These are phyloP conservation scores for Axis porcinus DNA, from an alignment of 2,113 vertebrate species.

Conservation along the genomic window DNA sequence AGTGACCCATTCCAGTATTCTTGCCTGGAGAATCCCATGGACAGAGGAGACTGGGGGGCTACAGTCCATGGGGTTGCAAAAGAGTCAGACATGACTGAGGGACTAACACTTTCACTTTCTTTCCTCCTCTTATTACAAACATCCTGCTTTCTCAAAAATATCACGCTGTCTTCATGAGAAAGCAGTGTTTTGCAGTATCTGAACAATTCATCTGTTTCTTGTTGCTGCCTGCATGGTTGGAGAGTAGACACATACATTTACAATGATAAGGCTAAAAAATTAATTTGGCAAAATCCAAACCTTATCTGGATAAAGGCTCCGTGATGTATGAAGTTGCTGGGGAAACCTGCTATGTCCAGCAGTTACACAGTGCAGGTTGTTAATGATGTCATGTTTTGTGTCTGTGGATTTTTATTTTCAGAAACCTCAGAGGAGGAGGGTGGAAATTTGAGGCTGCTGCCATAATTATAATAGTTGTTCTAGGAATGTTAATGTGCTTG, in stretches of 20 bases:
- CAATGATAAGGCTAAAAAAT: background rate
- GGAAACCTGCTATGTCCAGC: background rate
- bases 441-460: background rate
- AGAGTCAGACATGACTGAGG: background rate
- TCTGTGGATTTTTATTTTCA: slow-evolving; percentile 41
- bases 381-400: background rate
- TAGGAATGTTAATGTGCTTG: background rate
- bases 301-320: background rate
- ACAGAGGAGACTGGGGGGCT: background rate
- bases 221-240: background rate
- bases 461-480: background rate
- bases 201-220: slow-evolving; percentile 1
- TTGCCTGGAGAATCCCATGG: background rate
- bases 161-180: background rate
- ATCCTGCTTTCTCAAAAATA: slow-evolving; percentile 4
- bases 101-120: background rate
- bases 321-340: background rate
- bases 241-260: background rate
- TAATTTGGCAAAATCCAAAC: slow-evolving; percentile 14
- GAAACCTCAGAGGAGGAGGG: background rate
- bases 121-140: background rate
- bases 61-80: background rate
- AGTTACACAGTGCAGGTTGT: background rate
- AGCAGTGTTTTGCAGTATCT: background rate
- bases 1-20: background rate